Percentiles rank a stretch among this genome's conserved stretches.
These are phyloP conservation scores for Hybognathus amarus DNA, from an alignment of 2,797 vertebrate genomes.

Conservation along the genomic window DNA sequence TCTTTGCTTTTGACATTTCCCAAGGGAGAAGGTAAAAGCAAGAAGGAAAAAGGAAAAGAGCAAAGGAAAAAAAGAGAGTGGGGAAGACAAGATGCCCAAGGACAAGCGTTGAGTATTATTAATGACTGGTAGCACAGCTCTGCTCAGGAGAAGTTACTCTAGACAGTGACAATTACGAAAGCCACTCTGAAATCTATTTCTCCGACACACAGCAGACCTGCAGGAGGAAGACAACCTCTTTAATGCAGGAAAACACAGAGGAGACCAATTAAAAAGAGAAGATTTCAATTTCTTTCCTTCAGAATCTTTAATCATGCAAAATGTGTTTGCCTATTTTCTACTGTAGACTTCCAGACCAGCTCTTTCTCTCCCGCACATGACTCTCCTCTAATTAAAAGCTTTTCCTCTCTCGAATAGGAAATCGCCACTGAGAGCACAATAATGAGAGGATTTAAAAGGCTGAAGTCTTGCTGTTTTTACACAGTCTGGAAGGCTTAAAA, in stretches of 20 bases:
- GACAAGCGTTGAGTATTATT: conserved; percentile 44
- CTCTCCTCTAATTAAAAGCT: conserved; percentile 17
- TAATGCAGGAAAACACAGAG: neutral
- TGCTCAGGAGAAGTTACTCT: conserved; percentile 16
- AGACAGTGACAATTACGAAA: conserved; percentile 46
- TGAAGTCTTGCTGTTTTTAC: conserved; percentile 17
- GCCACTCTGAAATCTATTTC: conserved; percentile 24
- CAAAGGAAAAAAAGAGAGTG: conserved; percentile 21
- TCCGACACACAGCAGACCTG: conserved; percentile 4
- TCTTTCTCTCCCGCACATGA: neutral
- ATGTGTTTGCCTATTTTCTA: conserved; percentile 17
- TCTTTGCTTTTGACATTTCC: conserved; percentile 44
- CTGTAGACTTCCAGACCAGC: conserved; percentile 10
- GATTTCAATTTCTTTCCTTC: neutral
- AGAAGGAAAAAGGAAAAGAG: conserved; percentile 35
- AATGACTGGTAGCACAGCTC: conserved; percentile 20
- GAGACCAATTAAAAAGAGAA: conserved; percentile 32
- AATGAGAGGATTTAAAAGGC: conserved; percentile 29
- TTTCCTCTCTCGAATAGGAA: conserved; percentile 6
- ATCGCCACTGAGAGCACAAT: conserved; percentile 21
- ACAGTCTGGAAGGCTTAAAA: conserved; percentile 15
- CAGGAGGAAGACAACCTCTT: neutral
- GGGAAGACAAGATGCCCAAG: conserved; percentile 23
- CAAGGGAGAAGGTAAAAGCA: conserved; percentile 30
- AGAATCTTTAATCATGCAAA: conserved; percentile 2